Conservation (phyloP, 2,797 vertebrate species). For the Euthynnus affinis region DNA sequence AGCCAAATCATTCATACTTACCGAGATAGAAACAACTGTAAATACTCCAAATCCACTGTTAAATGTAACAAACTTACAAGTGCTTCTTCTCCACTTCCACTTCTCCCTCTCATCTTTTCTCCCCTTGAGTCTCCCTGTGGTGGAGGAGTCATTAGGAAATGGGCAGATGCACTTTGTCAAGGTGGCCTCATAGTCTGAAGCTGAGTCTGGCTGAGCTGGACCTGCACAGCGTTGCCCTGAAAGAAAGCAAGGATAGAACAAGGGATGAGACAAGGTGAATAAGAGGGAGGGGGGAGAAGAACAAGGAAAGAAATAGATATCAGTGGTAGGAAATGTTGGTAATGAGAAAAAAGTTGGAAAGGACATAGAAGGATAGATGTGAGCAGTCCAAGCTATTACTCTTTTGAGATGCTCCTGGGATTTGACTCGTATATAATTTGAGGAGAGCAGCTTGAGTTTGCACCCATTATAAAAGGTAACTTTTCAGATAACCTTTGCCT, state of each 20-base stretch:
- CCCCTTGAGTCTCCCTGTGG: slow-evolving; percentile 37
- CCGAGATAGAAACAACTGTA: slow-evolving; percentile 3
- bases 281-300: slow-evolving; percentile 1
- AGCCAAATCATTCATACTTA: too few species aligned
- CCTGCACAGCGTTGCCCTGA: slow-evolving; percentile 31
- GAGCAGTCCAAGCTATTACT: slow-evolving; percentile 1
- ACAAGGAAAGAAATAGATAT: slow-evolving; percentile 15
- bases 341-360: slow-evolving; percentile 12
- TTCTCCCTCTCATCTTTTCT: slow-evolving; percentile 34
- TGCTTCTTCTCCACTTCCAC: slow-evolving; percentile 35
- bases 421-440: slow-evolving; percentile 13
- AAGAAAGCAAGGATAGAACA: slow-evolving; percentile 36
- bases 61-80: slow-evolving; percentile 27
- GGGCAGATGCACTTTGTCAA: slow-evolving; percentile 70
- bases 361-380: slow-evolving; percentile 17
- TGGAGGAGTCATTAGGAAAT: slow-evolving; percentile 63
- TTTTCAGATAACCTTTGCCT: slow-evolving; percentile 33
- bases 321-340: slow-evolving; percentile 18
- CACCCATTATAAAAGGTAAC: slow-evolving; percentile 18
- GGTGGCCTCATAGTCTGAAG: slow-evolving; percentile 51
- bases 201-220: slow-evolving; percentile 36
- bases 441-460: slow-evolving; percentile 13
- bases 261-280: slow-evolving; percentile 17
- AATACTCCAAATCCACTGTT: slow-evolving; percentile 8
- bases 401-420: neutral